phyloP scores from a whole-genome alignment of 1,140 invertebrate species.

The Macrocentrus cingulum region DNA sequence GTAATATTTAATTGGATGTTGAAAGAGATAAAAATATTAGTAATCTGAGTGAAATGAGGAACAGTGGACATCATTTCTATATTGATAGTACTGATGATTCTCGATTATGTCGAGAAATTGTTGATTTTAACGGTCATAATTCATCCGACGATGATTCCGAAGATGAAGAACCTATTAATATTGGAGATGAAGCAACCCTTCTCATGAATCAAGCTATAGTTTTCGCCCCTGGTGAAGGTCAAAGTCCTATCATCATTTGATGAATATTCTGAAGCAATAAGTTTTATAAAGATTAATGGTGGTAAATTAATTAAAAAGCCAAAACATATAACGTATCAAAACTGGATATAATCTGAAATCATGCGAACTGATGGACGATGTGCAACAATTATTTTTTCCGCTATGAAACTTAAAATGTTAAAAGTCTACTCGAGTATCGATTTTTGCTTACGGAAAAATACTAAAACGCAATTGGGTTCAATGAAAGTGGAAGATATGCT shows the following conservation, averaged over 20 bases:
- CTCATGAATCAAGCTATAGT: too few relatives aligned
- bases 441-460: neutral
- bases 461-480: neutral
- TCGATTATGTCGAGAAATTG: too few relatives aligned
- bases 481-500: neutral
- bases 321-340: constrained; percentile 1
- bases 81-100: too few relatives aligned
- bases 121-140: too few relatives aligned
- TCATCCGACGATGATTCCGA: too few relatives aligned
- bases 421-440: neutral
- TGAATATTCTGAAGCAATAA: neutral
- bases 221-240: neutral
- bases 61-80: too few relatives aligned
- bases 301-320: constrained; percentile 2
- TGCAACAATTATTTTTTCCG: neutral
- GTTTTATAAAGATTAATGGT: constrained; percentile 3
- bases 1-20: too few relatives aligned
- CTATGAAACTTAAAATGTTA: neutral
- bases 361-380: constrained; percentile 2
- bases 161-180: too few relatives aligned
- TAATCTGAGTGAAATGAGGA: too few relatives aligned
- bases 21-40: too few relatives aligned
- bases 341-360: neutral
- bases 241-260: neutral
- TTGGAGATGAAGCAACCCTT: too few relatives aligned